These are phyloP conservation scores for Numida meleagris DNA, from an alignment of 2,113 vertebrate species.

Conservation along the genomic window DNA sequence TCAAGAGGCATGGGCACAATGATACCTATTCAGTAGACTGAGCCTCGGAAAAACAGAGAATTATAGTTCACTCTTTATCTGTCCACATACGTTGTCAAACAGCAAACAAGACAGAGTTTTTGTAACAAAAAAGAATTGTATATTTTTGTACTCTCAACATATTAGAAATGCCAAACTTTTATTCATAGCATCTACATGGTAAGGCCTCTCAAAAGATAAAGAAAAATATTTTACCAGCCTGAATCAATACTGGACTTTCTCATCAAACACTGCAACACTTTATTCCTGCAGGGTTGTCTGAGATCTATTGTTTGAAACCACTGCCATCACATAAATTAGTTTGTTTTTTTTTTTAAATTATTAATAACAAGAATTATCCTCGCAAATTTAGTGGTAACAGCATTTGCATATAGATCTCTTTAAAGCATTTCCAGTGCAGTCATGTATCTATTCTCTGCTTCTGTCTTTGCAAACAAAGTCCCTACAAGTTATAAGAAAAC, in stretches of 20 bases:
- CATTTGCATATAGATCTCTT: not conserved
- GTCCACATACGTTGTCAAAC: not conserved
- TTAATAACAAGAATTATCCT: conserved; percentile 6
- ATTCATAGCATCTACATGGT: not conserved
- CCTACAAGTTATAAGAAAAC: not conserved
- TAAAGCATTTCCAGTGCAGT: not conserved
- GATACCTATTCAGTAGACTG: conserved; percentile 54
- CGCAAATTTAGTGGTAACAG: not conserved
- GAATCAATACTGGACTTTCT: conserved; percentile 33
- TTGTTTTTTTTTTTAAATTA: not conserved
- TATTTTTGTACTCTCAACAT: not conserved
- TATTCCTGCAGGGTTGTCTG: not conserved
- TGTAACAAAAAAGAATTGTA: not conserved
- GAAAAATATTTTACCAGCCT: conserved; percentile 53
- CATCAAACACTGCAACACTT: not conserved
- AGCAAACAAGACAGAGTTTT: not conserved
- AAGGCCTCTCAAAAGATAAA: conserved; percentile 18
- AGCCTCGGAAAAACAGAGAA: conserved; percentile 38
- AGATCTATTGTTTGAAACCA: not conserved
- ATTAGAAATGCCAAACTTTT: not conserved
- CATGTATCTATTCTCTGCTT: not conserved
- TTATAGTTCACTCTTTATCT: conserved; percentile 14
- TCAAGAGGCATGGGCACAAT: conserved; percentile 23
- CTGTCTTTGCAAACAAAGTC: not conserved
- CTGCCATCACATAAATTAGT: not conserved